phyloP scores from a whole-genome alignment of 2,888 invertebrate species.

The Leptopilina syphax region DNA sequence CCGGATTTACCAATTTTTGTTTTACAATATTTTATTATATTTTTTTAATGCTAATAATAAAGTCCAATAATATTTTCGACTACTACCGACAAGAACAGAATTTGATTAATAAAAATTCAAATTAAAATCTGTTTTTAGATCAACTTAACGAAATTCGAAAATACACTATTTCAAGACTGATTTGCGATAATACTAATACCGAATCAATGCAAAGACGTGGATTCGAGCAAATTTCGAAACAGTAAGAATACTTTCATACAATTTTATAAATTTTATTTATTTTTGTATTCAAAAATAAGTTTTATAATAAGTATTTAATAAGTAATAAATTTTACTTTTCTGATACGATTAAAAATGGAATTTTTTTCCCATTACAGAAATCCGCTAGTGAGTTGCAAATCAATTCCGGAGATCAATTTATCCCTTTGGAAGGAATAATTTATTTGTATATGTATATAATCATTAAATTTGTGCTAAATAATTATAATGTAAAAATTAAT shows the following conservation, averaged over 20 bases:
- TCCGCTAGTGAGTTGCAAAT: slow-evolving; percentile 81
- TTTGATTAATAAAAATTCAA: not conserved
- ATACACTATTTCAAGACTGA: slow-evolving; percentile 85
- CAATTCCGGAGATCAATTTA: slow-evolving; percentile 82
- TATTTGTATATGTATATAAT: no score
- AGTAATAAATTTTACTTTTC: not conserved
- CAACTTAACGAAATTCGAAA: slow-evolving; percentile 89
- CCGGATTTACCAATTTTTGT: no score
- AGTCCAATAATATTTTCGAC: no score
- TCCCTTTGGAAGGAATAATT: slow-evolving; percentile 79
- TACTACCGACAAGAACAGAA: no score
- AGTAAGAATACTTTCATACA: slow-evolving; percentile 62
- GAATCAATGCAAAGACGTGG: slow-evolving; percentile 66
- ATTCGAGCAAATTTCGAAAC: slow-evolving; percentile 81
- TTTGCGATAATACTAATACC: slow-evolving; percentile 86
- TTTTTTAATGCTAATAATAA: no score
- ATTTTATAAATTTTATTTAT: not conserved
- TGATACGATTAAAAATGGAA: not conserved
- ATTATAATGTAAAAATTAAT: no score
- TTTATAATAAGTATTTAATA: no score
- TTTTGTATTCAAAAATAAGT: no score
- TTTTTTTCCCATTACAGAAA: slow-evolving; percentile 79
- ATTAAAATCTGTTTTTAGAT: slow-evolving; percentile 61
- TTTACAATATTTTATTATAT: no score
- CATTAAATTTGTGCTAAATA: no score